These are phyloP conservation scores for Stegodyphus mimosarum DNA, from an alignment of 1,140 invertebrate species.

Conservation along the genomic window DNA sequence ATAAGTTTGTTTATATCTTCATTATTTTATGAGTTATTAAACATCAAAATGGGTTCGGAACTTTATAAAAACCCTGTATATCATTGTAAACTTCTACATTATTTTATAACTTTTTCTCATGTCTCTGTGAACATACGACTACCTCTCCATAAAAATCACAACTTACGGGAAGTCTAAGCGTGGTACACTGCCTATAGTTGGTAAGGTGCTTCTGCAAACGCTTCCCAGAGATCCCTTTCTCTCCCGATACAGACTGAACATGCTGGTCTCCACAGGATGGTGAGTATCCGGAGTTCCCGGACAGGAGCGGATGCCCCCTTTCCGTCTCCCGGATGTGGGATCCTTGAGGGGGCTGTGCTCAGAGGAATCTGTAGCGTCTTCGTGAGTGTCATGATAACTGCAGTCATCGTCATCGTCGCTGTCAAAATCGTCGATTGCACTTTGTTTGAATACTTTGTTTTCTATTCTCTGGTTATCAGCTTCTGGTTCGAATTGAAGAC, in stretches of 20 bases:
- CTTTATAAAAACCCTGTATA: too few species aligned
- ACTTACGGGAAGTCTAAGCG: slow-evolving; percentile 38
- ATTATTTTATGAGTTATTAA: too few species aligned
- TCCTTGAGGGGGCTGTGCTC: slow-evolving; percentile 13
- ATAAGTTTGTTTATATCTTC: too few species aligned
- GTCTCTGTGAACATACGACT: too few species aligned
- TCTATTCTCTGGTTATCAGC: neutral
- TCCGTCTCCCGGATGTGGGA: neutral
- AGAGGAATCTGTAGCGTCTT: slow-evolving; percentile 7
- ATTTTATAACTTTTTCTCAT: too few species aligned
- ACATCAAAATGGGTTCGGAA: too few species aligned
- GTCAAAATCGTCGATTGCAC: slow-evolving; percentile 6
- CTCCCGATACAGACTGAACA: slow-evolving; percentile 30
- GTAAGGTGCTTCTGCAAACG: slow-evolving; percentile 2
- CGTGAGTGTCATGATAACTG: slow-evolving; percentile 34
- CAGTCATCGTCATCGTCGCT: slow-evolving; percentile 22
- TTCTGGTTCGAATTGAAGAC: too few species aligned
- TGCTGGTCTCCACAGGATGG: neutral
- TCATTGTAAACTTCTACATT: too few species aligned
- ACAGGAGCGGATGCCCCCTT: slow-evolving; percentile 19
- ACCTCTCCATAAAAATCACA: neutral
- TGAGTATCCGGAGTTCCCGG: slow-evolving; percentile 51
- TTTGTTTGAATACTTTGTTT: neutral
- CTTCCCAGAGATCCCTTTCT: slow-evolving; percentile 32
- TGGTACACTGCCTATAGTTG: slow-evolving; percentile 39